Base-by-base conservation (phyloP, 2,888 invertebrate genomes). In the Heliconius charithonia region DNA sequence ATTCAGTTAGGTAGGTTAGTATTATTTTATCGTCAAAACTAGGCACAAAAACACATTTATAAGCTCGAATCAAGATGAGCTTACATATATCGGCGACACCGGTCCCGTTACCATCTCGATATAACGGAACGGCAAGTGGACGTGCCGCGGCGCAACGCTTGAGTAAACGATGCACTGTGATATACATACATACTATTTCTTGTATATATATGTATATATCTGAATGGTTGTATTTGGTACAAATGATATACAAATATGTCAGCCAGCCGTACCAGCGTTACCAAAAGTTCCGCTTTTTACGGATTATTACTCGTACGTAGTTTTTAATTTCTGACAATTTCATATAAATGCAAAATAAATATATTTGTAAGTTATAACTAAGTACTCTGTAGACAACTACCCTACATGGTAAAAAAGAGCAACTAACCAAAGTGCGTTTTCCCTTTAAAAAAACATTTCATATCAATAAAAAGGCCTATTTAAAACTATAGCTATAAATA, bases 51-150 rank as follows among this genome's bases (percentile, higher is more conserved):
- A 79, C 59, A 41, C 73, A 62, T 65, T 74, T 65, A 74, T 74
- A 78, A 76, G 78, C 78, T 80, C 78, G 76, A 77, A 75, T 71
- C 77, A 65, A 77, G 77, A 75, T 77, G 75, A 80, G 63, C 78
- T 56, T 77, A 81, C 77, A 81, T 69, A 69, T 69, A 69, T 76
- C 73, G 59, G 77, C 75, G 75, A 76, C 78, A 78, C 29, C 71
- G 67, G 74, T 83, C 79, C 82, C 83, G 80, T 83, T 83, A 83
- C 79, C 77, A 78, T 77, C 79, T 80, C 76, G 74, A 67, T 32
- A 76, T 83, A 82, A 83, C 83, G 83, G 81, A 67, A 74, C 82
- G 78, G 72, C 82, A 76, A 79, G 73, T 79, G 79, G 81, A 71
- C 75, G 77, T 69, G 77, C 73, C 37, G 41, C 75, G 25, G 59